Evolutionary conservation across 2,888 invertebrate genomes (phyloP), one percentile per base, ranked within the genome.

Genomic region (Salticus scenicus): DNA sequence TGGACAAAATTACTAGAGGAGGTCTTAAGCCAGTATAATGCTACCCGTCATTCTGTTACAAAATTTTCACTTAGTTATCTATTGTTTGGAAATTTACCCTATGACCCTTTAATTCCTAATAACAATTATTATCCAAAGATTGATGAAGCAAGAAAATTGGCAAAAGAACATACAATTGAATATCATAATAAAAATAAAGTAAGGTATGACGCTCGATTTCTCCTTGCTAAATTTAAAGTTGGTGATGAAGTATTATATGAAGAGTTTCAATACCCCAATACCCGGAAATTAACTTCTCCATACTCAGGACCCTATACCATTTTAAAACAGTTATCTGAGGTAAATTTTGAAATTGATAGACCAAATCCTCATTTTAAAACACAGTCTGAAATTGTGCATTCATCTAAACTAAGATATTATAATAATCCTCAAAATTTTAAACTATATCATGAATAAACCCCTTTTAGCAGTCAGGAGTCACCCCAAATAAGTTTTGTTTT

Each of bases 121-220:
- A 1, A 69, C 7, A n/a, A 69, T 10, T 0, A 20, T 0, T 28
- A 69, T 37, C 37, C 41, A 69, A 37, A 17, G 12, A n/a, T 69
- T 0, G 69, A 69, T 30, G 37, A 69, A 69, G 37, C 37, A 17
- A 20, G 69, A 37, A 69, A 69, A 69, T 30, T 69, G 0, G 37
- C 24, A 0, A 33, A 5, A 5, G n/a, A 69, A 69, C 14, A 24
- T 20, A 37, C 69, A 37, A n/a, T 8, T 0, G 10, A 12, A 7
- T 28, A 37, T 33, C 24, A 69, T 20, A 10, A 24, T n/a, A 24
- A 17, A 24, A 69, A 37, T 1, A 24, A 37, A 64, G 27, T 17
- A 24, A 66, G 66, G 5, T 66, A 66, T 66, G 66, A 66, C 14
- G 2, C 28, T 14, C 66, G 30, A 7, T 66, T 28, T 66, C 30